Percentiles rank a stretch among this genome's conserved stretches.
These are phyloP conservation scores for Hyles vespertilio DNA, from an alignment of 1,140 invertebrate genomes.

Conservation along the genomic window DNA sequence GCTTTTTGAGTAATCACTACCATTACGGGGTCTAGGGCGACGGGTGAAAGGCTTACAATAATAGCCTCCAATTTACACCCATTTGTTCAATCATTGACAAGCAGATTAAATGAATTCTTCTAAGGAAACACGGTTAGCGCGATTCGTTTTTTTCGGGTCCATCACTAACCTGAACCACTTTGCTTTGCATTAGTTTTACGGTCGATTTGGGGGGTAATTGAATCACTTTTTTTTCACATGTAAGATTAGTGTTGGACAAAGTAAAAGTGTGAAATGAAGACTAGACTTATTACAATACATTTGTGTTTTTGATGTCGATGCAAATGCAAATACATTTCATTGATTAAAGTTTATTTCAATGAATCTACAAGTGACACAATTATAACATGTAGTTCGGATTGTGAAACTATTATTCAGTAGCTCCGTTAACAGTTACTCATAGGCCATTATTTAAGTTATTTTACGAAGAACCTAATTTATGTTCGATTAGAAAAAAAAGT, in stretches of 20 bases:
- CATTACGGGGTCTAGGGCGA: conserved; percentile 2
- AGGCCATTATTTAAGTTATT: too few species aligned
- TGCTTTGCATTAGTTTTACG: conserved; percentile 20
- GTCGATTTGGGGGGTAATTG: conserved; percentile 13
- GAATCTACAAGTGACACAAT: too few species aligned
- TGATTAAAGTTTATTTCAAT: too few species aligned
- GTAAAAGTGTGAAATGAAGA: conserved; percentile 3
- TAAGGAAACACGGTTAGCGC: conserved; percentile 31
- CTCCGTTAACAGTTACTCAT: too few species aligned
- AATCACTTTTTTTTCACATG: background rate
- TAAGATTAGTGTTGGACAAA: background rate
- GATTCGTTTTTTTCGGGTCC: conserved; percentile 23
- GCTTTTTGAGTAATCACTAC: too few species aligned
- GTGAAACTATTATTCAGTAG: too few species aligned
- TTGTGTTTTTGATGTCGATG: too few species aligned
- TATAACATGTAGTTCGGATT: too few species aligned
- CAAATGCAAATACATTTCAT: too few species aligned
- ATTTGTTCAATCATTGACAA: conserved; percentile 35
- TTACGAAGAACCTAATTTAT: too few species aligned
- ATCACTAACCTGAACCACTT: conserved; percentile 4
- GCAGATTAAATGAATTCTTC: conserved; percentile 31
- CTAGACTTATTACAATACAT: too few species aligned
- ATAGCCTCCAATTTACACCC: conserved; percentile 38
- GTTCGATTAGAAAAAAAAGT: too few species aligned
- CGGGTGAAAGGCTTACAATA: conserved; percentile 42